A percentile compares a stretch with the other conserved stretches of the same genome.
These are phyloP conservation scores for Spatula clypeata DNA, from an alignment of 2,797 vertebrate species.

Conservation along the genomic window DNA sequence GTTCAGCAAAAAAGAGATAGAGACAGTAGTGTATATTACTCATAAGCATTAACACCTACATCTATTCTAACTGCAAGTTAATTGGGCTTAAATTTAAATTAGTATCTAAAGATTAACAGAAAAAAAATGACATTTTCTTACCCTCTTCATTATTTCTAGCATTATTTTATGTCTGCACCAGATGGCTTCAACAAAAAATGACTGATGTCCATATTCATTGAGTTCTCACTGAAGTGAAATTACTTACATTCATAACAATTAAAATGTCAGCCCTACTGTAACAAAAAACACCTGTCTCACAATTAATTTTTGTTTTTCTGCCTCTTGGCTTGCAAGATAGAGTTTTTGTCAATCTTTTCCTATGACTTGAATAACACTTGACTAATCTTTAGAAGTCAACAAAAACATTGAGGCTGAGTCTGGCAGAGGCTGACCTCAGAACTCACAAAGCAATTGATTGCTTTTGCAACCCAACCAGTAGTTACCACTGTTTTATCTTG, in stretches of 20 bases:
- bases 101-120: not conserved
- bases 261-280: conserved; percentile 14
- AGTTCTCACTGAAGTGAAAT: conserved; percentile 46
- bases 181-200: conserved; percentile 25
- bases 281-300: conserved; percentile 18
- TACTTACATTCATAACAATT: conserved; percentile 52
- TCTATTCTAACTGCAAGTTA: not conserved
- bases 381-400: conserved; percentile 30
- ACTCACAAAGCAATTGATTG: not conserved
- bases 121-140: not conserved
- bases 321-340: not conserved
- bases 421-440: conserved; percentile 19
- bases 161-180: conserved; percentile 9
- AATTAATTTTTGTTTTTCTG: conserved; percentile 46
- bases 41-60: not conserved
- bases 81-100: not conserved
- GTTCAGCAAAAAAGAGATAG: not conserved
- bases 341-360: conserved; percentile 11
- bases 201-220: not conserved
- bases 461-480: not conserved
- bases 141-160: not conserved
- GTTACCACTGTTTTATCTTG: not conserved
- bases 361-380: not conserved
- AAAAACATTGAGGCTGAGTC: conserved; percentile 12
- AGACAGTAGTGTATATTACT: not conserved